Conservation (phyloP, 2,888 invertebrate genomes). For the Drosophila ezoana region DNA sequence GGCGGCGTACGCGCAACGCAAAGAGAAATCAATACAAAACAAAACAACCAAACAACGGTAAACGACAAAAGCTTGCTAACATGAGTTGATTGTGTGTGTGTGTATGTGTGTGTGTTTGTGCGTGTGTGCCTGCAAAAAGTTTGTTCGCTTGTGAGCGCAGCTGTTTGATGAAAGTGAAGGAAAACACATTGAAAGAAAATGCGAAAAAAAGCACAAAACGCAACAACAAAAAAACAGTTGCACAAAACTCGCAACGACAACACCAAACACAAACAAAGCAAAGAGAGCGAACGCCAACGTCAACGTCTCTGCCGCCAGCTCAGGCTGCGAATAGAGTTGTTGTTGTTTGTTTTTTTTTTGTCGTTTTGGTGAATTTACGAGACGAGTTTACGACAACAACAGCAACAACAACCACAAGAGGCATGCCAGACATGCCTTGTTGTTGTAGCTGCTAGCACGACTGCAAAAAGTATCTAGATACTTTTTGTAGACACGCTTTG, state of each 20-base stretch:
- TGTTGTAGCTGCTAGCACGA: slow-evolving; percentile 37
- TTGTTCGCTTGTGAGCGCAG: slow-evolving; percentile 65
- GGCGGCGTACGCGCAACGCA: slow-evolving; percentile 69
- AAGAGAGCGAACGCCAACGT: slow-evolving; percentile 36
- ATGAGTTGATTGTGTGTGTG: slow-evolving; percentile 17
- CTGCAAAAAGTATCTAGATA: slow-evolving; percentile 69
- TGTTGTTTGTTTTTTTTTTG: slow-evolving; percentile 32
- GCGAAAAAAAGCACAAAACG: slow-evolving; percentile 41
- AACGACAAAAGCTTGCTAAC: slow-evolving; percentile 58
- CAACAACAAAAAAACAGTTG: slow-evolving; percentile 39
- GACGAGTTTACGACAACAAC: slow-evolving; percentile 55
- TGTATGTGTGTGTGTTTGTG: slow-evolving; percentile 15
- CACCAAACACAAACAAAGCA: slow-evolving; percentile 53
- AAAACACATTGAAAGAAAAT: slow-evolving; percentile 75
- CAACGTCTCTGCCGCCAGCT: slow-evolving; percentile 48
- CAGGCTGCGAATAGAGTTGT: slow-evolving; percentile 63
- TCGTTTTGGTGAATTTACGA: slow-evolving; percentile 60
- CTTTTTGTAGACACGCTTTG: slow-evolving; percentile 48
- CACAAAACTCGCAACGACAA: slow-evolving; percentile 31
- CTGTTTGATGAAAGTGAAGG: slow-evolving; percentile 80
- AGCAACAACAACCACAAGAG: slow-evolving; percentile 21
- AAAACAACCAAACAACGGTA: slow-evolving; percentile 62
- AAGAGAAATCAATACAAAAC: slow-evolving; percentile 73
- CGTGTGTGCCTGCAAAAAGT: slow-evolving; percentile 49
- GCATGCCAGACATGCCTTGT: slow-evolving; percentile 46